These are phyloP conservation scores for Enteromius paludinosus DNA, from an alignment of 2,797 vertebrate species.

Conservation along the genomic window DNA sequence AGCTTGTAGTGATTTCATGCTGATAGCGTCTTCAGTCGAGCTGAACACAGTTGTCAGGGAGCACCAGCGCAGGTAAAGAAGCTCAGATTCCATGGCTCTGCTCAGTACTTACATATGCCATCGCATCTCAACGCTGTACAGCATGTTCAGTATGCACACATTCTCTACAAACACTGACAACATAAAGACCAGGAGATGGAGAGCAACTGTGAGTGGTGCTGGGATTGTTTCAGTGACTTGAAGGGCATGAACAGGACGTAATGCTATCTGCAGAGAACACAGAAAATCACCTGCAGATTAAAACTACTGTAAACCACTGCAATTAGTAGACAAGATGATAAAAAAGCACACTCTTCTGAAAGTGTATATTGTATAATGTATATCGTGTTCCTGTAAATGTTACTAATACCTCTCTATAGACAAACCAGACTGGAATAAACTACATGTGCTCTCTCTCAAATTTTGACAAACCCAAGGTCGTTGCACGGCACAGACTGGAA, in stretches of 20 bases:
- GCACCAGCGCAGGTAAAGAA: slow-evolving; percentile 63
- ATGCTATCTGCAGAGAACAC: neutral
- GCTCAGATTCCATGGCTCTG: slow-evolving; percentile 12
- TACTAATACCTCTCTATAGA: neutral
- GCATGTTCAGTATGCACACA: neutral
- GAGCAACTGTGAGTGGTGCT: neutral
- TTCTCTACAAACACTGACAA: neutral
- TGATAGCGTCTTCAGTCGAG: slow-evolving; percentile 62
- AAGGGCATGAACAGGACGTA: neutral
- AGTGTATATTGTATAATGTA: no score
- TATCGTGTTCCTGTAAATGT: neutral
- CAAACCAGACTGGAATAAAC: neutral
- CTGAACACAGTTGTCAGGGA: slow-evolving; percentile 63
- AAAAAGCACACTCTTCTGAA: neutral
- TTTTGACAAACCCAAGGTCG: neutral
- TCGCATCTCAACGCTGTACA: neutral
- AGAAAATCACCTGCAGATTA: neutral
- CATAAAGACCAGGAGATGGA: neutral
- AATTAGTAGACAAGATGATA: neutral
- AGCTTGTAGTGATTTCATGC: slow-evolving; percentile 71
- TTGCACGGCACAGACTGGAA: neutral
- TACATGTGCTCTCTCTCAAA: neutral
- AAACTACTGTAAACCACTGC: neutral
- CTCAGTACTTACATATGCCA: neutral
- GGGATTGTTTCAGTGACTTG: neutral